A percentile compares a stretch with the other conserved stretches of the same genome.
Evolutionary conservation across 2,797 vertebrate genomes (phyloP).

Genomic region (Gymnopithys bicolor): DNA sequence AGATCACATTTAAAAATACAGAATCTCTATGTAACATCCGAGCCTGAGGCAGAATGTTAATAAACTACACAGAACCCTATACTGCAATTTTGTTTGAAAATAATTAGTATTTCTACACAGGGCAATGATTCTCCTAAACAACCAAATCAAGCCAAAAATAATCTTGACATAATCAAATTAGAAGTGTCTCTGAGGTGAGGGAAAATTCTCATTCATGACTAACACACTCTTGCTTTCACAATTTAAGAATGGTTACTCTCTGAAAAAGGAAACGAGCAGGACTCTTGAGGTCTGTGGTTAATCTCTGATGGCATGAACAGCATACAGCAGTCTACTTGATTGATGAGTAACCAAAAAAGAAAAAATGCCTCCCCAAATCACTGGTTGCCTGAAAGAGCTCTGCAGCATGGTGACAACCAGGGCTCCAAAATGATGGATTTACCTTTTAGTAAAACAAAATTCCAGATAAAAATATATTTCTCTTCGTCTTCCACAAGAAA

Average conservation of each 20-base stretch:
- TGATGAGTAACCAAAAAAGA: slow-evolving; percentile 54
- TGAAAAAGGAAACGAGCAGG: background rate
- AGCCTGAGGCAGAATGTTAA: background rate
- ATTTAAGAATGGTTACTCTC: slow-evolving; percentile 22
- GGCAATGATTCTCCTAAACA: background rate
- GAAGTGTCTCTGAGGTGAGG: background rate
- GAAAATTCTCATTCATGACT: slow-evolving; percentile 10
- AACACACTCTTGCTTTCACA: background rate
- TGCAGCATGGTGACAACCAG: slow-evolving; percentile 36
- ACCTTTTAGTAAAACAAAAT: slow-evolving; percentile 61
- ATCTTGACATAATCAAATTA: background rate
- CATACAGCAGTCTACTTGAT: slow-evolving; percentile 53
- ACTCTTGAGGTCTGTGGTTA: slow-evolving; percentile 45
- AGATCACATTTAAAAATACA: background rate
- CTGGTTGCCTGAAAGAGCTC: background rate
- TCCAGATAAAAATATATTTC: slow-evolving; percentile 62
- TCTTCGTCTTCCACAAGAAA: slow-evolving; percentile 28
- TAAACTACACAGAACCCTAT: background rate
- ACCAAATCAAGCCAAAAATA: background rate
- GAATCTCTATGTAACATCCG: background rate
- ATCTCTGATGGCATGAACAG: slow-evolving; percentile 50
- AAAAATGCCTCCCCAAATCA: slow-evolving; percentile 39
- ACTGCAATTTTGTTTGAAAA: background rate
- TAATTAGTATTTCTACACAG: background rate
- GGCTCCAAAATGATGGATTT: slow-evolving; percentile 63